A percentile compares a stretch with the other conserved stretches of the same genome.
Conservation (phyloP, 2,113 vertebrate species). For the Otocyon megalotis region DNA sequence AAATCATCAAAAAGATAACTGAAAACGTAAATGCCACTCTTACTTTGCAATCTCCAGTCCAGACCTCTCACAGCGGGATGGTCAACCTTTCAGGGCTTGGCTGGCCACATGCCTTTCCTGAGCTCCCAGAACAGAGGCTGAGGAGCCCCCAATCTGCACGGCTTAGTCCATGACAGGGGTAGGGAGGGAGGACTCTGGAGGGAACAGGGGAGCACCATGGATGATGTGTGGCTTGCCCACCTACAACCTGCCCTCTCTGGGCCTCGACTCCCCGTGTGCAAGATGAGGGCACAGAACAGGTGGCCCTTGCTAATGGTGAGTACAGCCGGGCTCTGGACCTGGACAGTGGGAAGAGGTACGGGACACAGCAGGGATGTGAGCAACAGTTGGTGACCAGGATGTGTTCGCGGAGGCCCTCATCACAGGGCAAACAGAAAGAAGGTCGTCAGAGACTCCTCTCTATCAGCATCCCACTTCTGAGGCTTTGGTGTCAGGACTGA, state of each 20-base stretch:
- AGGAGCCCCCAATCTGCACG: neutral
- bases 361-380: neutral
- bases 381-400: neutral
- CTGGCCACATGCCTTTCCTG: neutral
- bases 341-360: fast-evolving
- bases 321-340: neutral
- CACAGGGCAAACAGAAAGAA: no score
- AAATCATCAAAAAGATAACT: neutral
- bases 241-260: neutral
- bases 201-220: neutral
- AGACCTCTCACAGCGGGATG: fast-evolving
- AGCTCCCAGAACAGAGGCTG: neutral
- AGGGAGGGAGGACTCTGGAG: neutral
- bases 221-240: neutral
- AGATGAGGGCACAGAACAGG: neutral
- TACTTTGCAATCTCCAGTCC: fast-evolving
- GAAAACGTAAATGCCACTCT: neutral
- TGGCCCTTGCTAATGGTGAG: neutral
- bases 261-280: neutral
- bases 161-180: neutral
- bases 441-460: neutral
- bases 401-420: fast-evolving
- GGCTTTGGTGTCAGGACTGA: neutral
- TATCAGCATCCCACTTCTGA: neutral
- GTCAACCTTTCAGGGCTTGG: neutral